These are phyloP conservation scores for Andrena trimmerana DNA, from an alignment of 2,888 invertebrate species.

Conservation along the genomic window DNA sequence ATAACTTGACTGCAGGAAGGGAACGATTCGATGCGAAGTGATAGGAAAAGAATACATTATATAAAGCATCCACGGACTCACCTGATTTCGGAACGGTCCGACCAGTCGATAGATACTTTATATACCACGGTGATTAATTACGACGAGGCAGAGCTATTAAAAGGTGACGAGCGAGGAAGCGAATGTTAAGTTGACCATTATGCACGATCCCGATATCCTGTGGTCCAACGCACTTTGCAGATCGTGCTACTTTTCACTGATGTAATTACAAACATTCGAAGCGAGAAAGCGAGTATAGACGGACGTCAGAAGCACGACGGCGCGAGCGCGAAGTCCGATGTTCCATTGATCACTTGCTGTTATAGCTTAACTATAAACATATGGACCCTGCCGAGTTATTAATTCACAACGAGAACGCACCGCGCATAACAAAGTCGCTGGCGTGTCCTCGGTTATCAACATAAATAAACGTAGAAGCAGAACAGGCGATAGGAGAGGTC, in stretches of 20 bases:
- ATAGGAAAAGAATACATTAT: constrained; percentile 31
- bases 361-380: constrained; percentile 68
- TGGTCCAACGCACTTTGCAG: constrained; percentile 9
- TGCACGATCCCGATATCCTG: background rate
- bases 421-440: constrained; percentile 24
- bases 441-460: constrained; percentile 4
- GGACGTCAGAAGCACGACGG: constrained; percentile 50
- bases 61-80: constrained; percentile 49
- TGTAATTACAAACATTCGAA: constrained; percentile 56
- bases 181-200: constrained; percentile 43
- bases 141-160: constrained; percentile 27
- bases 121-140: constrained; percentile 52
- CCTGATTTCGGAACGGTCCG: constrained; percentile 44
- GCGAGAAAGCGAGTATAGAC: constrained; percentile 33
- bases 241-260: constrained; percentile 32
- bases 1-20: background rate
- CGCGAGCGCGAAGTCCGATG: constrained; percentile 68
- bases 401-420: constrained; percentile 32
- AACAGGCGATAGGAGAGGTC: constrained; percentile 5
- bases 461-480: background rate
- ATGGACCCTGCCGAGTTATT: constrained; percentile 57
- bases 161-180: background rate
- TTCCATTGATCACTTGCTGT: constrained; percentile 69
- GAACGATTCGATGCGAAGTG: constrained; percentile 7
- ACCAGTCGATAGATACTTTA: constrained; percentile 51